These are phyloP conservation scores for Sicus ferrugineus DNA, from an alignment of 2,888 invertebrate species.

Conservation along the genomic window DNA sequence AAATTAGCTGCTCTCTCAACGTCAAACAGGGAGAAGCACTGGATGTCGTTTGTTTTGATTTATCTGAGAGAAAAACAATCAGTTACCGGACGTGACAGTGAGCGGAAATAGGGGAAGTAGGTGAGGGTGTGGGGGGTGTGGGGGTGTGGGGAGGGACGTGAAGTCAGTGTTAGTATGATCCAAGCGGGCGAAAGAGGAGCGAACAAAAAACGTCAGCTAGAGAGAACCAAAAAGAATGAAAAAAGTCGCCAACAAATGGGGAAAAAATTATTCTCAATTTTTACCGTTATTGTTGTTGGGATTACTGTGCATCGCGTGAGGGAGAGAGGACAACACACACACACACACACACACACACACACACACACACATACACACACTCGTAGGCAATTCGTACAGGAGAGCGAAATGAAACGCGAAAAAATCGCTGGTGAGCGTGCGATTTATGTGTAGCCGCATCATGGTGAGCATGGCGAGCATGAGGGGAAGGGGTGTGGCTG, in stretches of 20 bases:
- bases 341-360: neutral
- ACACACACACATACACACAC: neutral
- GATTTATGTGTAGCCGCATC: constrained; percentile 17
- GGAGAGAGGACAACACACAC: neutral
- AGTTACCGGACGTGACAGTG: neutral
- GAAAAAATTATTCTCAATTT: constrained; percentile 9
- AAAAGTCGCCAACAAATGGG: neutral
- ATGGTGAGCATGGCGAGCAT: neutral
- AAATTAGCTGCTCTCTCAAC: constrained; percentile 6
- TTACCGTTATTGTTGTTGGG: constrained; percentile 7
- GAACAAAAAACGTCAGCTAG: neutral
- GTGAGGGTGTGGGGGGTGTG: neutral
- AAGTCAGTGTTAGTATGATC: neutral
- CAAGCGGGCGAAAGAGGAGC: neutral
- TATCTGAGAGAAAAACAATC: constrained; percentile 16
- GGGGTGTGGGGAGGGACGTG: neutral
- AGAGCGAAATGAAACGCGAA: constrained; percentile 29
- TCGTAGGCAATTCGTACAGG: neutral
- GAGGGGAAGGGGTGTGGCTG: constrained; percentile 7
- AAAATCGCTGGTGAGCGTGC: constrained; percentile 15
- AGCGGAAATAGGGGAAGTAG: neutral
- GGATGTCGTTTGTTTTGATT: constrained; percentile 22
- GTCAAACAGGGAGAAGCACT: neutral
- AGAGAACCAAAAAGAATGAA: neutral
- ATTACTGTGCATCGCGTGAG: neutral